phyloP scores from a whole-genome alignment of 2,797 vertebrate species.

The Ibycter americanus region DNA sequence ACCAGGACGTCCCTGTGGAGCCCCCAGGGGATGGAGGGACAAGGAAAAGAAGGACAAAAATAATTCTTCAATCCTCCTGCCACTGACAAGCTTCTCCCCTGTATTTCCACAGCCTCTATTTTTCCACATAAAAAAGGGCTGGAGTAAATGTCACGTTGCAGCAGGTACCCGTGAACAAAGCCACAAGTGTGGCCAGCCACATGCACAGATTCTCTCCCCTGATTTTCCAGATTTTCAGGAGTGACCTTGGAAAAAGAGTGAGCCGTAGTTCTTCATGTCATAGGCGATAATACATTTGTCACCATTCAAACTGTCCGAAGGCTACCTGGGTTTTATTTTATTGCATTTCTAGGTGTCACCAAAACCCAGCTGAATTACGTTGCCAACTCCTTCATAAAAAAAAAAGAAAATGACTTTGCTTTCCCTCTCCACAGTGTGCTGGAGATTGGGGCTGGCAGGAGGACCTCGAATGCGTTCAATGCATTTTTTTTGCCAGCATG shows the following conservation, averaged over 20 bases:
- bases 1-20: fast-evolving
- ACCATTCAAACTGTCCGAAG: neutral
- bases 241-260: slow-evolving; percentile 22
- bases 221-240: neutral
- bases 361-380: neutral
- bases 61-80: neutral
- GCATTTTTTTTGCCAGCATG: fast-evolving
- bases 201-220: neutral
- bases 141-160: neutral
- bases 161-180: neutral
- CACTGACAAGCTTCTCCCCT: fast-evolving
- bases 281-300: neutral
- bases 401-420: neutral
- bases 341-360: slow-evolving; percentile 8
- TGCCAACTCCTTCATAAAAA: neutral
- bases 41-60: neutral
- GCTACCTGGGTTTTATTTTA: slow-evolving; percentile 23
- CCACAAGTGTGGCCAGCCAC: neutral
- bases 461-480: fast-evolving
- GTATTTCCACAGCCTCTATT: neutral
- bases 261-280: neutral
- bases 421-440: fast-evolving
- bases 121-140: neutral
- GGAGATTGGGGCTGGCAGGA: fast-evolving
- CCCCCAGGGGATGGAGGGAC: neutral